Evolutionary conservation across 2,113 vertebrate genomes (phyloP).

Genomic region (Cairina moschata): DNA sequence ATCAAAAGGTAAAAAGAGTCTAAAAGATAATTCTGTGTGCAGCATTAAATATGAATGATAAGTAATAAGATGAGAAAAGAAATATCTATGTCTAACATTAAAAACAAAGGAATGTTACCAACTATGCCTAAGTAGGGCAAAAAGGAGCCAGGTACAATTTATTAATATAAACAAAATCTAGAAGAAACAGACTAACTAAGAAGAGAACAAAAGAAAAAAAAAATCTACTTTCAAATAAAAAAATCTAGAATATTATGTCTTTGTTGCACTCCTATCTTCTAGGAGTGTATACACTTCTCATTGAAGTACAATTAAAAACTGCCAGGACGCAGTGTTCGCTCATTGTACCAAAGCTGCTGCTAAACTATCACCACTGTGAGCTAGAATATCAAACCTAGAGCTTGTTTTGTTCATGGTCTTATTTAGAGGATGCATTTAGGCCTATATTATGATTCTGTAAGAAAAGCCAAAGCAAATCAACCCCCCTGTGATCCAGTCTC

Average conservation of each 20-base stretch:
- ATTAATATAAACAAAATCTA: conserved; percentile 70
- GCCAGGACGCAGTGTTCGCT: neutral
- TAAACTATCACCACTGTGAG: neutral
- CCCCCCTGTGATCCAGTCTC: neutral
- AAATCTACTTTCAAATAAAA: conserved; percentile 11
- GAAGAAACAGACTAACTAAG: conserved; percentile 66
- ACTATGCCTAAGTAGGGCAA: conserved; percentile 73
- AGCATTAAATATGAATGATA: conserved; percentile 74
- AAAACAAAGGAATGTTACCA: conserved; percentile 69
- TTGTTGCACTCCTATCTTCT: too few relatives aligned
- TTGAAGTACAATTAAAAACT: neutral
- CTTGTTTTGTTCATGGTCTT: neutral
- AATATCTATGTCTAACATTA: conserved; percentile 71
- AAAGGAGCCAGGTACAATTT: conserved; percentile 64
- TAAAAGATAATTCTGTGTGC: conserved; percentile 73
- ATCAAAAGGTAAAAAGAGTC: conserved; percentile 71
- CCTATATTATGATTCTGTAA: neutral
- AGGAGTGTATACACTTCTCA: neutral
- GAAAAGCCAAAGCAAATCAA: neutral
- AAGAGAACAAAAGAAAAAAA: conserved; percentile 23
- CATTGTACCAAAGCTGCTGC: neutral
- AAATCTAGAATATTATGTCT: neutral
- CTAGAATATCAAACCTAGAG: neutral
- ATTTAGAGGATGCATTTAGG: neutral
- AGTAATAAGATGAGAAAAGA: conserved; percentile 73